Evolutionary conservation across 2,113 vertebrate species (phyloP).

Genomic region (Hippopotamus amphibius): DNA sequence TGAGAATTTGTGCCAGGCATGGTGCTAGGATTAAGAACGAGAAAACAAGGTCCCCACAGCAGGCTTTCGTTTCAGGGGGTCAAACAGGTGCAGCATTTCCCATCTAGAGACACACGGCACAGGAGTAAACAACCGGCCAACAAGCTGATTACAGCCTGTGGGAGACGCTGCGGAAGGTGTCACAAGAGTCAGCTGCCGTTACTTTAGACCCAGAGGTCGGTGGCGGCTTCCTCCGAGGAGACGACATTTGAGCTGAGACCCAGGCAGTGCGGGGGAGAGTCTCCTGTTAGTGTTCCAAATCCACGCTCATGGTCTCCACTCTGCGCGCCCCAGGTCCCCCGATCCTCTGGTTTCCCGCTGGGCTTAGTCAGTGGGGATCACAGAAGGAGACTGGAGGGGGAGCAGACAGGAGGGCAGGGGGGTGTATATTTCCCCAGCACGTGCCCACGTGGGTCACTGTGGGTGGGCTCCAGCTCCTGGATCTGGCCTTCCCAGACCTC

Average conservation of each 20-base stretch:
- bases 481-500: background rate
- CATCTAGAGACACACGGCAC: background rate
- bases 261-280: background rate
- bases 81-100: background rate
- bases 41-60: background rate
- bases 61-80: background rate
- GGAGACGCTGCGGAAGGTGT: background rate
- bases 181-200: background rate
- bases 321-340: background rate
- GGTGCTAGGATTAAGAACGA: background rate
- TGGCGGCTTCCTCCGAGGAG: background rate
- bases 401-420: background rate
- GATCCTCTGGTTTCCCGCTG: background rate
- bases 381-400: background rate
- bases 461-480: background rate
- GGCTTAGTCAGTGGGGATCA: background rate
- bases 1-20: background rate
- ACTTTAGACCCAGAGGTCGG: background rate
- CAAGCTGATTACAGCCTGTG: background rate
- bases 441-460: background rate
- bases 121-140: background rate
- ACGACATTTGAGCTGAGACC: background rate
- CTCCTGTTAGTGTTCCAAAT: background rate
- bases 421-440: too few species aligned
- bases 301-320: background rate